These are phyloP conservation scores for Ceratina calcarata DNA, from an alignment of 1,140 invertebrate genomes.

Conservation along the genomic window DNA sequence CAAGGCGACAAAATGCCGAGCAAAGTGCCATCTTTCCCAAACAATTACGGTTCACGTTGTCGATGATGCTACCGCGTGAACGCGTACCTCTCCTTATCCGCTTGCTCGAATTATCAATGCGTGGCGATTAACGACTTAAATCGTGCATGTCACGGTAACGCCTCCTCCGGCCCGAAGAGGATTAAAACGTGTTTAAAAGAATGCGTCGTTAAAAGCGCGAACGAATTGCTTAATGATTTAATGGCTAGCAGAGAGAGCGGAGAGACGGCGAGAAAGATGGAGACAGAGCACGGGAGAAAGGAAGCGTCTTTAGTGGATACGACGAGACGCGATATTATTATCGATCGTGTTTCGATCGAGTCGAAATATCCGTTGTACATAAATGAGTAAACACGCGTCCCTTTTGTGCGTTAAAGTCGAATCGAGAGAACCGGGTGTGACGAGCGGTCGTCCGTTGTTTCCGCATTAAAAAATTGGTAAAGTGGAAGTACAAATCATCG, in stretches of 20 bases:
- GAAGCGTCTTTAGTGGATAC: neutral
- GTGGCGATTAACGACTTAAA: conserved; percentile 59
- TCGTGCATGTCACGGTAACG: conserved; percentile 52
- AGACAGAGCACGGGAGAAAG: neutral
- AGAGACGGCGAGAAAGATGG: neutral
- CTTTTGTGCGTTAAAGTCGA: neutral
- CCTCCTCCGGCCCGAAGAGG: conserved; percentile 24
- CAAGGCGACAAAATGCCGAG: conserved; percentile 80
- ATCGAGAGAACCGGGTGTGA: neutral
- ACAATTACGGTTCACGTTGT: conserved; percentile 77
- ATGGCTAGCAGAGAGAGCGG: conserved; percentile 11
- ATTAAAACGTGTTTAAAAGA: conserved; percentile 61
- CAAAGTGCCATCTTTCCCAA: conserved; percentile 81
- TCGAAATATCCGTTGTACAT: neutral
- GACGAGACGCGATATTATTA: neutral
- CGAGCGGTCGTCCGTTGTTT: conserved; percentile 49
- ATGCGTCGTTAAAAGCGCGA: conserved; percentile 61
- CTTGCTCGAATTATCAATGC: conserved; percentile 61
- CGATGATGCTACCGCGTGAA: conserved; percentile 71
- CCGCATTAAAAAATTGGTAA: conserved; percentile 75
- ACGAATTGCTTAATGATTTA: conserved; percentile 51
- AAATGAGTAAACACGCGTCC: too few species aligned
- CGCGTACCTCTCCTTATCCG: conserved; percentile 73
- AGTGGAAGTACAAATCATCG: conserved; percentile 76
- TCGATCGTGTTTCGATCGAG: neutral